Conservation (phyloP, 2,113 vertebrate genomes). For the Ctenomys sociabilis region DNA sequence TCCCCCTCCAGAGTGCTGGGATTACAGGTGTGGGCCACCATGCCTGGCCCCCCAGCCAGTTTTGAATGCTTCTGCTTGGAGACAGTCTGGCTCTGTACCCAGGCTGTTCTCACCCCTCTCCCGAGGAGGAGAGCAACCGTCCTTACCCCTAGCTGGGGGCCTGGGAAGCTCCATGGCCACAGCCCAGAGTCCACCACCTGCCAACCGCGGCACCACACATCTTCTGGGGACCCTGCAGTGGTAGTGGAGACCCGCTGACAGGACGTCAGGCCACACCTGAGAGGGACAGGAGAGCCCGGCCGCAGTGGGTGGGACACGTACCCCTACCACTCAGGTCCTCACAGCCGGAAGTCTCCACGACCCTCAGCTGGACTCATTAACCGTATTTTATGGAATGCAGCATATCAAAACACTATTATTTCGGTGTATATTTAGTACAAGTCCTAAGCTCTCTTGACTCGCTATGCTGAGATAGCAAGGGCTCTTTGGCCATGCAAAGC, state of each 20-base stretch:
- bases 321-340: neutral
- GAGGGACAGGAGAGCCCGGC: too few relatives aligned
- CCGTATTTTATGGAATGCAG: neutral
- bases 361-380: neutral
- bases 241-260: neutral
- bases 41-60: neutral
- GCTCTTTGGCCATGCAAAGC: neutral
- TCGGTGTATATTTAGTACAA: neutral
- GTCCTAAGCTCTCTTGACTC: neutral
- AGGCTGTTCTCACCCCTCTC: neutral
- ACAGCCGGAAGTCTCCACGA: neutral
- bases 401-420: neutral
- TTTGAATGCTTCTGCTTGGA: neutral
- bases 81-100: neutral
- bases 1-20: too few relatives aligned
- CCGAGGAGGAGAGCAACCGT: neutral
- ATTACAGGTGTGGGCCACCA: too few relatives aligned
- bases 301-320: neutral
- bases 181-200: neutral
- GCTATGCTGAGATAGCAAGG: neutral
- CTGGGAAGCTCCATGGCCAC: neutral
- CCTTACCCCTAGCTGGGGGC: neutral
- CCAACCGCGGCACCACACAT: neutral
- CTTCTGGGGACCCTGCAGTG: neutral
- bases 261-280: neutral